These are phyloP conservation scores for Tenthredo scrophulariae DNA, from an alignment of 2,888 invertebrate species.

Conservation along the genomic window DNA sequence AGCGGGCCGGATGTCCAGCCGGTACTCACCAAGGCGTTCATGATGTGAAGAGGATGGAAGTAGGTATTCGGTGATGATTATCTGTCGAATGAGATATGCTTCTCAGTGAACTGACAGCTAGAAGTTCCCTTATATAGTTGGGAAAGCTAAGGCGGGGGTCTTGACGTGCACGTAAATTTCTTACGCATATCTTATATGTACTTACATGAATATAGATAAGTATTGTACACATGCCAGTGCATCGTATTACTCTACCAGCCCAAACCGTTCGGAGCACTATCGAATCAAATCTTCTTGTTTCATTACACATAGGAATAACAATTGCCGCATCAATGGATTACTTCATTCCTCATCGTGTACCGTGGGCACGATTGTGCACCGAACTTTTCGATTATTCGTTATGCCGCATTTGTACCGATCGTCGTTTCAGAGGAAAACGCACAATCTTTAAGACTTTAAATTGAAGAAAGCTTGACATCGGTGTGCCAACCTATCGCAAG, in stretches of 20 bases:
- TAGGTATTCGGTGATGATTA: constrained; percentile 21
- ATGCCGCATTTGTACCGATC: constrained; percentile 17
- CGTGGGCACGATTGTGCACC: constrained; percentile 5
- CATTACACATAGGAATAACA: constrained; percentile 2
- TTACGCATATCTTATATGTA: constrained; percentile 28
- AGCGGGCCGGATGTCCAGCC: constrained; percentile 8
- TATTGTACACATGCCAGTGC: constrained; percentile 4
- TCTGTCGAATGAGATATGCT: constrained; percentile 39
- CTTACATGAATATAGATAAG: constrained; percentile 36
- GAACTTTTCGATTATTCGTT: not conserved
- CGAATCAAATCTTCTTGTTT: constrained; percentile 9
- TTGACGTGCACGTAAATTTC: constrained; percentile 22
- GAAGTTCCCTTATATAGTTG: constrained; percentile 42
- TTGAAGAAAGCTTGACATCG: not conserved
- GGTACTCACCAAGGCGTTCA: constrained; percentile 38
- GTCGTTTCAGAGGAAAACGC: not conserved
- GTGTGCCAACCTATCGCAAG: not conserved
- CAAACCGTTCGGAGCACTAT: not conserved
- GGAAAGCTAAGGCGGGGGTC: constrained; percentile 28
- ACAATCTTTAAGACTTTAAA: not conserved
- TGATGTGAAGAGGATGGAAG: constrained; percentile 6
- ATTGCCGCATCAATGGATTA: constrained; percentile 19
- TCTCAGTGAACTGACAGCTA: constrained; percentile 42
- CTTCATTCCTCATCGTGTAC: constrained; percentile 8
- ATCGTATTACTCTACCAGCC: not conserved